Base-by-base conservation (phyloP, 35 echinoderm and acorn worm species). In the Apostichopus japonicus region DNA sequence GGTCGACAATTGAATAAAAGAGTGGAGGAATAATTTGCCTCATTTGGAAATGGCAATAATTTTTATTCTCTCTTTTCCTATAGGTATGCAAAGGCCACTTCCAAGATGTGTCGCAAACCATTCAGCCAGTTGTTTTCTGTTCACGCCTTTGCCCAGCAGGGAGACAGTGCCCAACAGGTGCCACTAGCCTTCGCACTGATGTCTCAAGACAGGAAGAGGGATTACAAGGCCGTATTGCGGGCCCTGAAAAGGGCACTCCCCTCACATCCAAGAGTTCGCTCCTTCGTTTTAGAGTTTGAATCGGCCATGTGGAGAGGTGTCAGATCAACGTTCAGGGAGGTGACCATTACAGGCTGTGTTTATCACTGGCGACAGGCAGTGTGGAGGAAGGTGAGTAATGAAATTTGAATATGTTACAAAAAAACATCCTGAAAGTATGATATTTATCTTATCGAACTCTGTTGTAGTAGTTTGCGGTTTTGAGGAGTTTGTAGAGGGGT, bases 311-410 rank as follows among this genome's bases (percentile, higher is more conserved):
- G 93, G 93, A 15, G 22, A 10, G 87, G 54, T 17, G 44, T 83
- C 4, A 10, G 5, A 10, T 51, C 54, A 15, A 27, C 54, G 15
- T 91, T 94, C 15, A 55, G 77, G 22, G 33, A 52, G 3, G 78
- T 91, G 3, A 58, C 53, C 6, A 24, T 90, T 23, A 63, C 33
- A 11, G 90, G 90, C 21, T 94, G 93, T 53, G 22, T 57, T 19
- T 97, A 90, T 86, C 96, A 97, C 55, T 95, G 93, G 93, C 91
- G 84, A 53, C 93, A 94, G 78, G 90, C 93, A 3, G 33, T 44
- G 33, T 44, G 33, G 33, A 44, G 33, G 33, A 44, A 44, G 33
- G 33, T 44, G 33, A 22, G 83, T 94, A 1, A 95, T 93, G 96
- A 77, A 93, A 51, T 44, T 3, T 44, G 33, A 44, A 44, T 44